Conservation (phyloP, 2,888 invertebrate genomes). For the Busseola fusca region DNA sequence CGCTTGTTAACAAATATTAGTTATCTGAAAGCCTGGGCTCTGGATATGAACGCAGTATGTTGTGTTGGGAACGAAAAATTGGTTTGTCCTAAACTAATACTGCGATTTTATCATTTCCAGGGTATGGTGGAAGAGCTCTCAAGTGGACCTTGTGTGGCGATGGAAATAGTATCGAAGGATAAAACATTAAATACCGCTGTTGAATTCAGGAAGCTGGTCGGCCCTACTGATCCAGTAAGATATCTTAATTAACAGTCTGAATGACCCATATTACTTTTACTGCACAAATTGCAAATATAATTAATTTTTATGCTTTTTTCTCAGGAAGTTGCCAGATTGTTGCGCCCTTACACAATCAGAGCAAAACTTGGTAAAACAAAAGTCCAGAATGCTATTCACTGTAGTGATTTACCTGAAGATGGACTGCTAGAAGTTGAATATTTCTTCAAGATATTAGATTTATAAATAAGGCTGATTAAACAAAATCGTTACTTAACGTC, state of each 20-base stretch:
- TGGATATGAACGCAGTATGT: neutral
- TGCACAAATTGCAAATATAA: neutral
- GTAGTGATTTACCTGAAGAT: conserved; percentile 97
- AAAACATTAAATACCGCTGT: conserved; percentile 89
- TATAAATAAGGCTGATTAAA: conserved; percentile 70
- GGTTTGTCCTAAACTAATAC: neutral
- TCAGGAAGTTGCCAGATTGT: conserved; percentile 95
- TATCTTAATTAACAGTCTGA: neutral
- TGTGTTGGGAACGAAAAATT: neutral
- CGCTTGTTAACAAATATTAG: neutral
- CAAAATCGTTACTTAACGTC: conserved; percentile 49
- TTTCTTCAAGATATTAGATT: conserved; percentile 92
- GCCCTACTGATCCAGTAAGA: conserved; percentile 96
- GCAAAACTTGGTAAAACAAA: conserved; percentile 95
- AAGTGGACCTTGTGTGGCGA: conserved; percentile 95
- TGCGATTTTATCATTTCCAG: conserved; percentile 74
- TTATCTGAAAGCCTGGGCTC: neutral
- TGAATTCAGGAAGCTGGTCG: conserved; percentile 95
- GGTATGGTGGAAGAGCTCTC: conserved; percentile 95
- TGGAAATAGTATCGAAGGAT: conserved; percentile 93
- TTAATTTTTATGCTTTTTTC: neutral
- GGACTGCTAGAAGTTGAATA: conserved; percentile 94
- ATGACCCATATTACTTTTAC: neutral
- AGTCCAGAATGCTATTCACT: conserved; percentile 96
- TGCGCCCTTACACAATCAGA: conserved; percentile 95